Conservation (phyloP, 2,888 invertebrate species). For the Drosophila merina region DNA sequence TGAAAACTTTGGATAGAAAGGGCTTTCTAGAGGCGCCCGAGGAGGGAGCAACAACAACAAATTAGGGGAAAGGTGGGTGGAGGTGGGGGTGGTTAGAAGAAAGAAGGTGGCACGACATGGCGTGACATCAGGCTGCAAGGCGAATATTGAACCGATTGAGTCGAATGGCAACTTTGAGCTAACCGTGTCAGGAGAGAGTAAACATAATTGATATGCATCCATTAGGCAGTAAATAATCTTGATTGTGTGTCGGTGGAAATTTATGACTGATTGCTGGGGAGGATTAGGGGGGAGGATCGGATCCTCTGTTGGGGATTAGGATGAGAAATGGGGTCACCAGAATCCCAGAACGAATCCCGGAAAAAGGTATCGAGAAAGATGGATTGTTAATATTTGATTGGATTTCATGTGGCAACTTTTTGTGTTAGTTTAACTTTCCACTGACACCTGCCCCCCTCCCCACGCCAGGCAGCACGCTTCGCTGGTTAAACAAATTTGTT, state of each 20-base stretch:
- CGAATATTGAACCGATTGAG: slow-evolving; percentile 33
- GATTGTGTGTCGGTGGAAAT: slow-evolving; percentile 19
- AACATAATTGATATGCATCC: slow-evolving; percentile 45
- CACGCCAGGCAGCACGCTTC: slow-evolving; percentile 47
- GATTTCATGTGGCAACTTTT: background rate
- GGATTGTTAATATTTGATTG: background rate
- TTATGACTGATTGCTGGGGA: slow-evolving; percentile 5
- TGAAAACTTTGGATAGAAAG: slow-evolving; percentile 68
- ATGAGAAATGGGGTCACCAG: background rate
- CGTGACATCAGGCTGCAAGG: slow-evolving; percentile 30
- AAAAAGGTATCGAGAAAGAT: background rate
- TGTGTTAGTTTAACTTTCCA: slow-evolving; percentile 15
- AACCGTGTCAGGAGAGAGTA: slow-evolving; percentile 43
- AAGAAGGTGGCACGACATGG: slow-evolving; percentile 29
- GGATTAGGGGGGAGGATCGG: background rate
- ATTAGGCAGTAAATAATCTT: slow-evolving; percentile 38
- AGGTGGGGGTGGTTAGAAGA: slow-evolving; percentile 1
- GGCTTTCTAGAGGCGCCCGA: slow-evolving; percentile 40
- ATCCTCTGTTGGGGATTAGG: background rate
- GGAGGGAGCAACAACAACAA: background rate
- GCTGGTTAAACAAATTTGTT: slow-evolving; percentile 65
- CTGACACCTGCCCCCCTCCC: background rate
- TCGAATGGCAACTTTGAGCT: slow-evolving; percentile 26
- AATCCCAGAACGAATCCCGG: background rate
- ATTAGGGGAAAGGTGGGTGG: slow-evolving; percentile 16